Percentiles rank a stretch among this genome's conserved stretches.
Evolutionary conservation across 2,797 vertebrate genomes (phyloP).

Genomic region (Crax fasciolata): DNA sequence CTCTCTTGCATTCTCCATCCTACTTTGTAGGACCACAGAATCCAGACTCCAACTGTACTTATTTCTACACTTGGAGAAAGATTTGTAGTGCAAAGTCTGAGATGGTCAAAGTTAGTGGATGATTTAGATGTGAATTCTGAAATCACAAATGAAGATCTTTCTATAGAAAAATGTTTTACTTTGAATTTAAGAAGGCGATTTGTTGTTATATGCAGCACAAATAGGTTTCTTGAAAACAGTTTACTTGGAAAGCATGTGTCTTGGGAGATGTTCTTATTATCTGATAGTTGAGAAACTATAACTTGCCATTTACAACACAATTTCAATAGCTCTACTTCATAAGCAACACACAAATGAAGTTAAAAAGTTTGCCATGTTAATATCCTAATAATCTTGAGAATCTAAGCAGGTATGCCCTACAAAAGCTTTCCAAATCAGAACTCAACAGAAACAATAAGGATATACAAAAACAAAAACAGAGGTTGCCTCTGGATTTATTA

Average conservation of each 20-base stretch:
- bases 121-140: background rate
- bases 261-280: background rate
- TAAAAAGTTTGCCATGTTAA: background rate
- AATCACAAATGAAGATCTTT: background rate
- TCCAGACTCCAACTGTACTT: background rate
- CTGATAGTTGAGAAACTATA: background rate
- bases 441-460: background rate
- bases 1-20: background rate
- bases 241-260: background rate
- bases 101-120: background rate
- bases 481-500: rapidly evolving
- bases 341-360: background rate
- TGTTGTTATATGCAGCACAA: conserved; percentile 12
- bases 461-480: background rate
- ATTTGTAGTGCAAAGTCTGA: background rate
- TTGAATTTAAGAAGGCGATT: conserved; percentile 17
- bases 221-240: background rate
- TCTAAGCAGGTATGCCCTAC: background rate
- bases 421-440: rapidly evolving
- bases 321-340: background rate
- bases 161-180: background rate
- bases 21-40: background rate
- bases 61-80: background rate
- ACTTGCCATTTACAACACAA: background rate
- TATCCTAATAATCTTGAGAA: background rate